phyloP scores from a whole-genome alignment of 2,113 vertebrate species.

The Galeopterus variegatus region DNA sequence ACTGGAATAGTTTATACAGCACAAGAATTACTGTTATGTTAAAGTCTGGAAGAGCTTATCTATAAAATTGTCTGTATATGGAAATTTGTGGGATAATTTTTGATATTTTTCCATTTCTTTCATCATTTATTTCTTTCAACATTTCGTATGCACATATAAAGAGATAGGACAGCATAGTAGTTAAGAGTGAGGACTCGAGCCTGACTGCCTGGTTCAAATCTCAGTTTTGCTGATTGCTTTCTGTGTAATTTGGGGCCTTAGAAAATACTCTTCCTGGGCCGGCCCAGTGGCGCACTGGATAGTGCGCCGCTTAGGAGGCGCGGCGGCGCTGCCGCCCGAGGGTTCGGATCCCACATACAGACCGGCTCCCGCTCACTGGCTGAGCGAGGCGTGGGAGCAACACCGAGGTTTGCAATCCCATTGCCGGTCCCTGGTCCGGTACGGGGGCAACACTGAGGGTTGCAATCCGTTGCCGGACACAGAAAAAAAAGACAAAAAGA shows the following conservation, averaged over 20 bases:
- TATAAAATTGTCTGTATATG: neutral
- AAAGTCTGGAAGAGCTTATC: constrained; percentile 46
- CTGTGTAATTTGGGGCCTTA: neutral
- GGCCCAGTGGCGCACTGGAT: too few relatives aligned
- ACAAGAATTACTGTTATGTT: neutral
- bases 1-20: neutral
- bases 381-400: too few relatives aligned
- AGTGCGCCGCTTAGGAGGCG: too few relatives aligned
- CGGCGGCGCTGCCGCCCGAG: too few relatives aligned
- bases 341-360: too few relatives aligned
- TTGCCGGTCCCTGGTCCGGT: too few relatives aligned
- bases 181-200: neutral
- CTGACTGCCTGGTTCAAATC: neutral
- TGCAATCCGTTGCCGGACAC: too few relatives aligned
- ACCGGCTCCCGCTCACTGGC: too few relatives aligned
- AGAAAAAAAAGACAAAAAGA: too few relatives aligned
- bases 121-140: neutral
- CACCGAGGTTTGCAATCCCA: too few relatives aligned
- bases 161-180: neutral
- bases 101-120: constrained; percentile 8
- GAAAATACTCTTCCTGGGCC: neutral
- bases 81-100: neutral
- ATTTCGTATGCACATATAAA: neutral
- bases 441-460: too few relatives aligned
- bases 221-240: neutral